Evolutionary conservation across 2,888 invertebrate species (phyloP).

Genomic region (Labia minor): DNA sequence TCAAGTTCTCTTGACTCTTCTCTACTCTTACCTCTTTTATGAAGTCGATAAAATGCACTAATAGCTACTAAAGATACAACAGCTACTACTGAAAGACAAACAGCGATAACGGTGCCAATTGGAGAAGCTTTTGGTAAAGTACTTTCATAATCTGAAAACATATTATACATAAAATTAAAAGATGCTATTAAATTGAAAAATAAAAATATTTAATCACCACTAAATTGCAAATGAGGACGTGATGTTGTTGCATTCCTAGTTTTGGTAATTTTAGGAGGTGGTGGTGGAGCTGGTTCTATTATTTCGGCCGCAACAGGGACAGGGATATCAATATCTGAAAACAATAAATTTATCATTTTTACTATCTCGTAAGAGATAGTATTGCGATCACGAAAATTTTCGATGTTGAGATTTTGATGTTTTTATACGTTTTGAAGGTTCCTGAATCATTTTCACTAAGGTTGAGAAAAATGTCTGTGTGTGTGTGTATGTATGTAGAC

Average conservation of each 20-base stretch:
- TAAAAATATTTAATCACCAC: constrained; percentile 1
- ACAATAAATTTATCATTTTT: no score
- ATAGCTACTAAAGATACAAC: not conserved
- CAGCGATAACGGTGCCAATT: not conserved
- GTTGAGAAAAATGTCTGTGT: no score
- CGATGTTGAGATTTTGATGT: no score
- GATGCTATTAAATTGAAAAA: constrained; percentile 20
- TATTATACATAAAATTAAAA: constrained; percentile 21
- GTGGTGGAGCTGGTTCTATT: not conserved
- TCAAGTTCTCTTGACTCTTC: not conserved
- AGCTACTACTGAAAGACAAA: not conserved
- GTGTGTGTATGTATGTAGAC: no score
- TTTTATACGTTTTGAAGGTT: no score
- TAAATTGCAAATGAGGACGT: not conserved
- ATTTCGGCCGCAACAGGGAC: not conserved
- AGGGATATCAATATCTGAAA: not conserved
- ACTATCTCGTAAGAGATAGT: no score
- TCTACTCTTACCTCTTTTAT: not conserved
- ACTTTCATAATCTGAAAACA: constrained; percentile 26
- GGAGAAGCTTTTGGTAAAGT: constrained; percentile 19
- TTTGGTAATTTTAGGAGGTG: not conserved
- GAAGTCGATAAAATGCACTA: not conserved
- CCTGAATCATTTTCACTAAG: no score
- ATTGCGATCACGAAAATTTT: no score
- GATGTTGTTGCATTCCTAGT: not conserved